A percentile compares a stretch with the other conserved stretches of the same genome.
Evolutionary conservation across 2,113 vertebrate species (phyloP).

Genomic region (Engraulis encrasicolus): DNA sequence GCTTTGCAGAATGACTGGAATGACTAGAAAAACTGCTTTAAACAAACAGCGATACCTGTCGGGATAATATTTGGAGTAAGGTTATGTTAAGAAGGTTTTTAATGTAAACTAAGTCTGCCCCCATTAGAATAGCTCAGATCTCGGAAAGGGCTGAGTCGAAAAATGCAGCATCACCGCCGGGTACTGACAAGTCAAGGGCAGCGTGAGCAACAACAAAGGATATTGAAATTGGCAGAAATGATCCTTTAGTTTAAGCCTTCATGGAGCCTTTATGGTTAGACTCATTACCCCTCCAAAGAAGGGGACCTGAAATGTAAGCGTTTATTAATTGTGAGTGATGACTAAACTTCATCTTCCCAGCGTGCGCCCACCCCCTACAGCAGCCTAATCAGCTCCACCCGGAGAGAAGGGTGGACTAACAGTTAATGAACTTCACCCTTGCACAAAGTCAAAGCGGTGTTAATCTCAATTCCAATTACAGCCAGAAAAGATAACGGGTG

Average conservation of each 20-base stretch:
- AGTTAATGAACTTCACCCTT: slow-evolving; percentile 13
- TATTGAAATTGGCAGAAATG: too few relatives aligned
- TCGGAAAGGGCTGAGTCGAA: too few relatives aligned
- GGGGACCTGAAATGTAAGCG: background rate
- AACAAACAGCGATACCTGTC: too few relatives aligned
- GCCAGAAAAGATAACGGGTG: slow-evolving; percentile 23
- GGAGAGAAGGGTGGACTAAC: background rate
- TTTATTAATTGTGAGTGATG: background rate
- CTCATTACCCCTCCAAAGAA: background rate
- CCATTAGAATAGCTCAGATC: too few relatives aligned
- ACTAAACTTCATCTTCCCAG: background rate
- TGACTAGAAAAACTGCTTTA: background rate
- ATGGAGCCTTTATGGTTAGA: background rate
- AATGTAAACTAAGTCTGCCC: too few relatives aligned
- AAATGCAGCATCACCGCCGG: too few relatives aligned
- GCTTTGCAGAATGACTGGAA: too few relatives aligned
- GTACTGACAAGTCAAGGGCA: too few relatives aligned
- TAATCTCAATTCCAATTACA: slow-evolving; percentile 24
- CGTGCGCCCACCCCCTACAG: background rate
- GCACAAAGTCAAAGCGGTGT: background rate
- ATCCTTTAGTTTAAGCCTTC: too few relatives aligned
- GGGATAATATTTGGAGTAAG: too few relatives aligned
- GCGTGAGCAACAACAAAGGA: too few relatives aligned
- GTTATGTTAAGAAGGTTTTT: too few relatives aligned
- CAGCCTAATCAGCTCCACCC: background rate